A percentile compares a stretch with the other conserved stretches of the same genome.
Conservation (phyloP, 2,888 invertebrate genomes). For the Pyrocoelia pectoralis region DNA sequence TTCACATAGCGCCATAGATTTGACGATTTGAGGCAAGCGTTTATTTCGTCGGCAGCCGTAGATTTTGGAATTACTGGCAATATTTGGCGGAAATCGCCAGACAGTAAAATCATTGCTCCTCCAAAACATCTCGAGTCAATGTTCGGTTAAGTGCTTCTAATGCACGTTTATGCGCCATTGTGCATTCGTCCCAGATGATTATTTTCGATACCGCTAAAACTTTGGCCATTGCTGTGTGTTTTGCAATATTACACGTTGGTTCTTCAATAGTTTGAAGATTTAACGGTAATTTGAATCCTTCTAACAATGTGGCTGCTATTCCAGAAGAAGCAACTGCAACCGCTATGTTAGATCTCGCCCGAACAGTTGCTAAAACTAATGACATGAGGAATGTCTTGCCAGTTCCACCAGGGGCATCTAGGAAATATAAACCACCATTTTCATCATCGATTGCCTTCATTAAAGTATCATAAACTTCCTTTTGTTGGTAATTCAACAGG, state of each 20-base stretch:
- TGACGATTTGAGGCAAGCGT: slow-evolving; percentile 21
- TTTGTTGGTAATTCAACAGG: too few relatives aligned
- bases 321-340: slow-evolving; percentile 51
- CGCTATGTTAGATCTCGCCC: slow-evolving; percentile 39
- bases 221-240: slow-evolving; percentile 43
- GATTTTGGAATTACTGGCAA: not conserved
- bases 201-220: slow-evolving; percentile 46
- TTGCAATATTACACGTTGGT: slow-evolving; percentile 50
- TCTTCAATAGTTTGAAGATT: slow-evolving; percentile 44
- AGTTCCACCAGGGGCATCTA: slow-evolving; percentile 11
- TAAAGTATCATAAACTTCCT: not conserved
- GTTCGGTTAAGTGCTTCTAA: slow-evolving; percentile 51
- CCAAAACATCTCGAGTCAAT: slow-evolving; percentile 2
- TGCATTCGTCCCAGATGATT: slow-evolving; percentile 57
- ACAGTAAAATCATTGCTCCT: not conserved
- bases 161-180: slow-evolving; percentile 53
- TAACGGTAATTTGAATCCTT: slow-evolving; percentile 52
- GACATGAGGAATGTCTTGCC: slow-evolving; percentile 5
- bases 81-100: not conserved
- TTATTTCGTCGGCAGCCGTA: not conserved
- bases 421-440: slow-evolving; percentile 7
- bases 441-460: not conserved
- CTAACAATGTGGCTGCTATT: slow-evolving; percentile 55
- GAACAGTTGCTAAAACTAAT: not conserved
- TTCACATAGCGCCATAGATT: slow-evolving; percentile 35